These are phyloP conservation scores for Galbula dea DNA, from an alignment of 2,113 vertebrate genomes.

Conservation along the genomic window DNA sequence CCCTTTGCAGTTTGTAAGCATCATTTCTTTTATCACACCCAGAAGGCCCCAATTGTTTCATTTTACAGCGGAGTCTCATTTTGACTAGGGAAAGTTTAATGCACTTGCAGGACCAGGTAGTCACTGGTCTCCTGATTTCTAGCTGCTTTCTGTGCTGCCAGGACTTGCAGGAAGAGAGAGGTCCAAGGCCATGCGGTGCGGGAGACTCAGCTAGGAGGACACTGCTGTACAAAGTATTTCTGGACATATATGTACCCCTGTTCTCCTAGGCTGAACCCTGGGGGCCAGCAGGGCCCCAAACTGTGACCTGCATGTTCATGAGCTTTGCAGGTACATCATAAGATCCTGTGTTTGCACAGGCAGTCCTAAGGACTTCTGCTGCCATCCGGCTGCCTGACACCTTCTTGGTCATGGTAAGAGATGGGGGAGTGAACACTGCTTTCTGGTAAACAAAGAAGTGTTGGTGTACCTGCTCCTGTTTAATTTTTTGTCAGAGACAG, in stretches of 20 bases:
- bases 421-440: background rate
- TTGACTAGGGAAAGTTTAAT: background rate
- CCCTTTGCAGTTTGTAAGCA: background rate
- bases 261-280: background rate
- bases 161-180: background rate
- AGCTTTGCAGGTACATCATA: background rate
- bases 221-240: background rate
- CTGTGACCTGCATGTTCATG: accelerated
- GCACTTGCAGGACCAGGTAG: background rate
- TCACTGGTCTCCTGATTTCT: background rate
- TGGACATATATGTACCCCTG: too few relatives aligned
- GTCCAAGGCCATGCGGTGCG: background rate
- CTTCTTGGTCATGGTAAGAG: background rate
- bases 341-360: background rate
- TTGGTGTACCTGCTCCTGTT: accelerated
- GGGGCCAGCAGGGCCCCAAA: background rate
- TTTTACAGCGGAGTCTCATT: background rate
- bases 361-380: background rate
- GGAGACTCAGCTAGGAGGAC: background rate
- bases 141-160: background rate
- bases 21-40: background rate
- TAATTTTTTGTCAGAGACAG: background rate
- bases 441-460: background rate
- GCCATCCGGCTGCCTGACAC: background rate
- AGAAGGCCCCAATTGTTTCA: background rate